Percentiles rank a stretch among this genome's conserved stretches.
phyloP scores from a whole-genome alignment of 2,113 vertebrate genomes.

The Microtus montanus region DNA sequence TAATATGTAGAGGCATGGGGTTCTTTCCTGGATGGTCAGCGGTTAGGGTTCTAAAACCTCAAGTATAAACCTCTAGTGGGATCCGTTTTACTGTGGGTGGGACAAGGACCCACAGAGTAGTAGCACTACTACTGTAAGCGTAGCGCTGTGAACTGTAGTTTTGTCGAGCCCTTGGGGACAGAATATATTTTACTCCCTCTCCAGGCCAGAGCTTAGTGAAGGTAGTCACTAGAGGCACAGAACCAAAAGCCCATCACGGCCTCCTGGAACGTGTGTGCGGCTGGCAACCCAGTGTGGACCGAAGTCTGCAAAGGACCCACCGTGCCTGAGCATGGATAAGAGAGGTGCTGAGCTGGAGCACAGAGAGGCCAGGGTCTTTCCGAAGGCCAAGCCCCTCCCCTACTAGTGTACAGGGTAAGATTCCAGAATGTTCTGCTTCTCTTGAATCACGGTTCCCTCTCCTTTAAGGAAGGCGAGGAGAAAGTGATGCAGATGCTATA shows the following conservation, averaged over 20 bases:
- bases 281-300: neutral
- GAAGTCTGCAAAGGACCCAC: neutral
- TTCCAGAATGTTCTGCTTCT: neutral
- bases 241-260: neutral
- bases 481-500: neutral
- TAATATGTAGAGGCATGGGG: neutral
- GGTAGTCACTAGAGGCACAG: neutral
- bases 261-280: neutral
- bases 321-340: neutral
- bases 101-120: neutral
- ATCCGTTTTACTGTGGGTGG: neutral
- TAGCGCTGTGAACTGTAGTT: too few species aligned
- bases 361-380: neutral
- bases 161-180: neutral
- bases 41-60: neutral
- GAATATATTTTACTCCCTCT: neutral
- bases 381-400: neutral
- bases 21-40: neutral
- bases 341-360: neutral
- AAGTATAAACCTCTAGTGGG: neutral
- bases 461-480: neutral
- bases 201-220: neutral
- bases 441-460: neutral
- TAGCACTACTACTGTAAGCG: neutral
- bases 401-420: neutral